A percentile compares a stretch with the other conserved stretches of the same genome.
Conservation (phyloP, 2,797 vertebrate species). For the Microchirus variegatus region DNA sequence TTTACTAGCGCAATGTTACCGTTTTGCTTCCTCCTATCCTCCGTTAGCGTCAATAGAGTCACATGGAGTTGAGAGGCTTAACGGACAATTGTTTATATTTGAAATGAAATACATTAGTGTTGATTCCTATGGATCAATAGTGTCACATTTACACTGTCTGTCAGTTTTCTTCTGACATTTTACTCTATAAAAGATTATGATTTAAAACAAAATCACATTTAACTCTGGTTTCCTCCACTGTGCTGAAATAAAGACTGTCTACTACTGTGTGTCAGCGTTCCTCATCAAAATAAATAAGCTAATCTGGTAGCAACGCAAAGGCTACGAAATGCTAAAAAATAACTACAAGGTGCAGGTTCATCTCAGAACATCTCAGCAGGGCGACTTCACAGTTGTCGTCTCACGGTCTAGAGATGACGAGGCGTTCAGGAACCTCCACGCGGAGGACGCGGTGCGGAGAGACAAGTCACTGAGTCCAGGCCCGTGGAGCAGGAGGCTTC, state of each 20-base stretch:
- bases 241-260: slow-evolving; percentile 13
- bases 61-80: too few species aligned
- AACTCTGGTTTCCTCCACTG: background rate
- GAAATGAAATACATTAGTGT: too few species aligned
- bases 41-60: too few species aligned
- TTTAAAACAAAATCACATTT: slow-evolving; percentile 10
- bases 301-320: background rate
- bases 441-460: background rate
- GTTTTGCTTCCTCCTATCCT: too few species aligned
- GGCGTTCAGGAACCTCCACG: background rate
- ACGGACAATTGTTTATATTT: too few species aligned
- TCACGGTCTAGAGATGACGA: background rate
- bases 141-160: background rate
- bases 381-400: background rate
- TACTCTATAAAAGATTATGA: background rate
- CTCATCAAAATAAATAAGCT: background rate
- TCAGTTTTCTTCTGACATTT: background rate
- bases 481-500: slow-evolving; percentile 2
- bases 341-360: background rate
- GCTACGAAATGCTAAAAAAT: slow-evolving; percentile 1
- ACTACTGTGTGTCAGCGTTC: background rate
- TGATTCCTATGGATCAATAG: background rate
- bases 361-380: background rate
- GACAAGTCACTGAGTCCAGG: background rate
- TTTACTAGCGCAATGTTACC: too few species aligned